Conservation (phyloP, 2,888 invertebrate genomes). For the Uloborus plumipes region DNA sequence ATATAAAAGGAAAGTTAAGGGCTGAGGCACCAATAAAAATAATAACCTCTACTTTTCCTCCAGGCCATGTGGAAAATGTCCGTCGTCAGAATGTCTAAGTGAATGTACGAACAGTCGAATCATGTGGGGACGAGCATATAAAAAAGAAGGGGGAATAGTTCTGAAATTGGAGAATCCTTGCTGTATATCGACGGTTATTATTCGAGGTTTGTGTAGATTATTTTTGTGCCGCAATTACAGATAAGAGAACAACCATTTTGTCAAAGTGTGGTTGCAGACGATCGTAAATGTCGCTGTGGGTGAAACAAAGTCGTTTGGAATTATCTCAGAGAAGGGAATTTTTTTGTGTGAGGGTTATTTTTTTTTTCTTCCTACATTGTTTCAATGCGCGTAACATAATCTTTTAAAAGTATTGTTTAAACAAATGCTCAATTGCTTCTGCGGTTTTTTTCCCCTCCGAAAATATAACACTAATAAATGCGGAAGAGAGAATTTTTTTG, state of each 20-base stretch:
- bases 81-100: conserved; percentile 23
- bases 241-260: conserved; percentile 22
- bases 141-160: conserved; percentile 6
- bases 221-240: conserved; percentile 33
- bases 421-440: no score
- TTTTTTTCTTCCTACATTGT: no score
- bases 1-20: neutral
- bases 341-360: no score
- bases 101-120: conserved; percentile 5
- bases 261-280: no score
- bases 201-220: conserved; percentile 13
- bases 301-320: no score
- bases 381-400: no score
- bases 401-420: no score
- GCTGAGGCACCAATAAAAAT: neutral
- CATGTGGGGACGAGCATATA: neutral
- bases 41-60: neutral
- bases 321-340: no score
- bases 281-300: no score
- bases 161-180: conserved; percentile 1
- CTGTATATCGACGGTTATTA: conserved; percentile 24
- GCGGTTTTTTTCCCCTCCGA: no score
- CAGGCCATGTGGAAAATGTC: conserved; percentile 48
- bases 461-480: no score
- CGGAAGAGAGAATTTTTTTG: no score